Base-by-base conservation (phyloP, 2,888 invertebrate species). In the Hoplodrina blanda region DNA sequence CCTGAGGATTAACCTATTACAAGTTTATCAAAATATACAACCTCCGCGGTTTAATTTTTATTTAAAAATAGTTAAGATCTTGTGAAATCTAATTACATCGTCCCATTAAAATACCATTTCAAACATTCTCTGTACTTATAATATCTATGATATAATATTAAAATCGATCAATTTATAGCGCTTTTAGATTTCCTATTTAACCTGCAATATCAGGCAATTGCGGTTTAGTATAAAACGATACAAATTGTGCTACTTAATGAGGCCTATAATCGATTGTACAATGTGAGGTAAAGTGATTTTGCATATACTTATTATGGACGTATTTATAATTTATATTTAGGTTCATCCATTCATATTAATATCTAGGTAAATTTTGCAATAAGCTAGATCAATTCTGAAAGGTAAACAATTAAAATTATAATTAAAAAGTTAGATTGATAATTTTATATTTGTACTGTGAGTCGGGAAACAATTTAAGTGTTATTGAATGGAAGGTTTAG, bases 181-280 rank as follows among this genome's bases (percentile, higher is more conserved):
- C 54, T 69, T 78, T 78, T 57, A 67, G 66, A 62, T 66, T 66
- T 66, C 66, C 66, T 20, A 49, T 66, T 79, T 66, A 33, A 66
- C 46, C 30, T 61, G 54, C 53, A 63, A 66, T 63, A 61, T 54
- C 20, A 54, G 60, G 30, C 52, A 49, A 70, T 79, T 70, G 76
- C 44, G 71, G 76, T 79, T 69, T 61, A 30, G 41, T 64, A 70
- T 70, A 71, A 71, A 78, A 25, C 66, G 60, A 52, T 61, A 80
- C 63, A 71, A 79, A 79, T 76, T 67, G 50, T 78, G 53, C 69
- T 50, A 63, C 50, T 61, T 60, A 78, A 75, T 75, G 61, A 79
- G 52, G 71, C 61, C 33, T 75, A 66, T 75, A 79, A 78, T 71
- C 56, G 66, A 71, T 79, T 79, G 41, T 46, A 66, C 55, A 57